phyloP scores from a whole-genome alignment of 2,797 vertebrate genomes.

The Florisuga fusca region DNA sequence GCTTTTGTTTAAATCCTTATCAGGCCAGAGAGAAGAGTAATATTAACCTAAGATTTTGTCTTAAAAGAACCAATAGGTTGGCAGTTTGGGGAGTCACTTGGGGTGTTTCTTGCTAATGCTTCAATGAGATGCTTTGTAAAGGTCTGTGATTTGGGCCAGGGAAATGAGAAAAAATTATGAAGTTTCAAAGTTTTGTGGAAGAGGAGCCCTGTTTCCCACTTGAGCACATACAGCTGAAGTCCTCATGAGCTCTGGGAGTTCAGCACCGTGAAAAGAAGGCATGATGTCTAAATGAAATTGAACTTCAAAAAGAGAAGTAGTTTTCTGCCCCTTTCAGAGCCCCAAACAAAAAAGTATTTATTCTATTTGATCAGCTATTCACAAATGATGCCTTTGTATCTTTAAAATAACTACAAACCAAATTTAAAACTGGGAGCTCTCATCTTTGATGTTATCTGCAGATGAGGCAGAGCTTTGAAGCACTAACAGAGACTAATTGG shows the following conservation, averaged over 20 bases:
- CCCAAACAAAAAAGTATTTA: constrained; percentile 73
- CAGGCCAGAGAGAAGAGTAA: neutral
- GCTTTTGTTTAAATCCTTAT: neutral
- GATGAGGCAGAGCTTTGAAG: constrained; percentile 79
- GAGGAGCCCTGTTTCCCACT: neutral
- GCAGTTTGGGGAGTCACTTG: neutral
- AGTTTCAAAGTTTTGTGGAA: neutral
- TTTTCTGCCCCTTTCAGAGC: constrained; percentile 67
- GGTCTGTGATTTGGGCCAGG: neutral
- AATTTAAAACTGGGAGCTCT: constrained; percentile 73
- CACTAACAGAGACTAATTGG: constrained; percentile 73
- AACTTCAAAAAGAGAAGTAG: constrained; percentile 74
- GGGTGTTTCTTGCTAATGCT: neutral
- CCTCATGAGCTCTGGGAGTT: neutral
- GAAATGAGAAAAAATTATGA: neutral
- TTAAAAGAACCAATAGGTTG: neutral
- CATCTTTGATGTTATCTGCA: constrained; percentile 79
- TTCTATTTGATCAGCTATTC: constrained; percentile 81
- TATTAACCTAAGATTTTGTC: neutral
- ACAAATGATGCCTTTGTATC: constrained; percentile 77
- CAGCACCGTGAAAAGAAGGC: constrained; percentile 18
- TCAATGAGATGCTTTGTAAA: neutral
- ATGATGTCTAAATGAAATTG: constrained; percentile 61
- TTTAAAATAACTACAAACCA: constrained; percentile 77
- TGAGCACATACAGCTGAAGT: neutral